Evolutionary conservation across 2,113 vertebrate genomes (phyloP), one percentile per base, ranked within the genome.

Genomic region (Tragelaphus strepsiceros): DNA sequence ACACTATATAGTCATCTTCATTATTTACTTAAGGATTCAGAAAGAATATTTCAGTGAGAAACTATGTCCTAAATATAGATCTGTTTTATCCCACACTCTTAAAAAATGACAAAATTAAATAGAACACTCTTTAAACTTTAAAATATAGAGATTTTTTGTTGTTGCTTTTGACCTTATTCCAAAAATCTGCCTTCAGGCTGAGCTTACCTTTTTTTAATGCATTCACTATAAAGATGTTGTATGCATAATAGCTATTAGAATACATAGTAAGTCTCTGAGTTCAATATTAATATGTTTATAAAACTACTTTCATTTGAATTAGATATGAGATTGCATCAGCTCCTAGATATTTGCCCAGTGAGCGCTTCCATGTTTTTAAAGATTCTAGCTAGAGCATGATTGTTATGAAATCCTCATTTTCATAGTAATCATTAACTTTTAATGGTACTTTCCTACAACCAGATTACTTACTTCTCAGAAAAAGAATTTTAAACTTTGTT

Each of bases 361-460:
- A 93, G 26, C 39, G 7, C 35, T 83, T 91, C 53, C 13, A 58
- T 89, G 51, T 89, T 78, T 84, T 94, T 93, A 87, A 93, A 91
- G 39, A 51, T 81, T 95, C 30, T 88, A 71, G 46, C n/a, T 96
- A 3, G 39, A 90, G 53, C 94, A 54, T 90, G 89, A 87, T 84
- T 87, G 39, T 82, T 94, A 35, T 95, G 35, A 83, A 97, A 88
- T 92, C 24, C 32, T 91, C 19, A 74, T 91, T 96, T 97, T 91
- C 61, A 90, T 71, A 78, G 46, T 87, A 94, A 94, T 91, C 32
- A 93, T 97, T 98, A 96, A 96, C 90, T 96, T 94, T 94, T 59
- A 58, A 22, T 82, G 64, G 46, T 85, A 58, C 39, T 87, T 97
- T 97, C 28, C 49, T 96, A 82, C 64, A 97, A 94, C 54, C 62